A percentile compares a stretch with the other conserved stretches of the same genome.
These are phyloP conservation scores for Aphelenchoides fujianensis DNA, from an alignment of 1,140 invertebrate species.

Conservation along the genomic window DNA sequence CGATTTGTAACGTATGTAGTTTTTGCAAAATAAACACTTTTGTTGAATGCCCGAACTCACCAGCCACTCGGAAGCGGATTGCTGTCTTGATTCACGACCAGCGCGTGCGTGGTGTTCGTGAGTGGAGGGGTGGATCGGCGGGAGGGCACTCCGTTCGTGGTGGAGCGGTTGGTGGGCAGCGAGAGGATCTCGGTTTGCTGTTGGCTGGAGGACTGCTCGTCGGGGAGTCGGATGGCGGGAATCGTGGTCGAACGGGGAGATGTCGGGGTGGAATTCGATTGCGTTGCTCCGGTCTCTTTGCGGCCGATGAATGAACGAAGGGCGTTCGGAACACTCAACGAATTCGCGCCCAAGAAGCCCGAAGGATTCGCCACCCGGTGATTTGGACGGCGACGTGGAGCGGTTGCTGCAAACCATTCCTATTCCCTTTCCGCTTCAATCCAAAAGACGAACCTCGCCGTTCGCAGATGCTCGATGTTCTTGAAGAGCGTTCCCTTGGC, in stretches of 20 bases:
- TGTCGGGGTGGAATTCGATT: neutral
- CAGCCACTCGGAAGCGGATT: conserved; percentile 28
- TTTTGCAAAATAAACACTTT: neutral
- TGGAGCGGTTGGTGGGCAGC: conserved; percentile 1
- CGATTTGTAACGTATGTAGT: neutral
- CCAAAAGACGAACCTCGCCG: conserved; percentile 27
- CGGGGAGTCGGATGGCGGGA: neutral
- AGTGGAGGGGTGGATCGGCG: conserved; percentile 19
- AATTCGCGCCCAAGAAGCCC: neutral
- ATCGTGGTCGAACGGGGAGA: conserved; percentile 3
- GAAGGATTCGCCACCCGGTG: neutral
- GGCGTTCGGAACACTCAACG: conserved; percentile 1
- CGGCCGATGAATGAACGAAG: neutral
- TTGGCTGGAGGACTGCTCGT: conserved; percentile 10
- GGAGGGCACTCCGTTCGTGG: neutral
- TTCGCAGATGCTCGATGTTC: conserved; percentile 47
- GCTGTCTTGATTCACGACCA: conserved; percentile 31
- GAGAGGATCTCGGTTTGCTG: neutral
- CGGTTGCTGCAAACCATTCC: conserved; percentile 6
- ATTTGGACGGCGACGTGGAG: conserved; percentile 15
- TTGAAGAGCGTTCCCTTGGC: conserved; percentile 94
- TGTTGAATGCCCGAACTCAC: conserved; percentile 20
- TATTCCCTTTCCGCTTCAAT: neutral
- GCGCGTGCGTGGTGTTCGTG: conserved; percentile 26
- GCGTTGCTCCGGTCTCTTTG: neutral